A percentile compares a stretch with the other conserved stretches of the same genome.
Conservation (phyloP, 1,140 invertebrate species). For the Oscheius sp. region DNA sequence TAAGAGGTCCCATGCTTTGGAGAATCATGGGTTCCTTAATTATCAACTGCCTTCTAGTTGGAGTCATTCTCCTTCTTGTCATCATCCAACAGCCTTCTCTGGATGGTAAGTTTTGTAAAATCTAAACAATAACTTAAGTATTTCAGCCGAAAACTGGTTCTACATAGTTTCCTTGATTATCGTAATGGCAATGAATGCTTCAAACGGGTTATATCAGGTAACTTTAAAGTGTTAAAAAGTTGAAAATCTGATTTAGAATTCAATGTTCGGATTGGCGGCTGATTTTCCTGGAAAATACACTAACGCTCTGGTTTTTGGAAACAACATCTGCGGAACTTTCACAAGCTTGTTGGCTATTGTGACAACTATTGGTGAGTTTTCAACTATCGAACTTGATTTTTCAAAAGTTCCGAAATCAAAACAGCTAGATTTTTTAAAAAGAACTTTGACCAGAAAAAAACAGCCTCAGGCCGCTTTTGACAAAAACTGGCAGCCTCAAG, state of each 20-base stretch:
- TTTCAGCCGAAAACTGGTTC: conserved; percentile 28
- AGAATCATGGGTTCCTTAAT: conserved; percentile 19
- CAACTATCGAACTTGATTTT: too few relatives aligned
- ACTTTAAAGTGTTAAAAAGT: background rate
- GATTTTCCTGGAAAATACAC: conserved; percentile 27
- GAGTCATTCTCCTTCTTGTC: conserved; percentile 13
- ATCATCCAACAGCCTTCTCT: conserved; percentile 2
- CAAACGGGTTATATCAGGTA: conserved; percentile 25
- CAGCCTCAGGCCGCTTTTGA: too few relatives aligned
- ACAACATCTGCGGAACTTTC: conserved; percentile 35
- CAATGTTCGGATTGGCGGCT: conserved; percentile 26
- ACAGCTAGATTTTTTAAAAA: too few relatives aligned
- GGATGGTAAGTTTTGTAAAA: conserved; percentile 6
- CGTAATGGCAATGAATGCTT: conserved; percentile 22
- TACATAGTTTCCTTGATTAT: conserved; percentile 23
- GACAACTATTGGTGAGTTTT: conserved; percentile 9
- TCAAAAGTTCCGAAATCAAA: too few relatives aligned
- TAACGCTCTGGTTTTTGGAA: conserved; percentile 32
- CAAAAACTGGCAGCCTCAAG: too few relatives aligned
- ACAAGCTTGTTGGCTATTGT: conserved; percentile 26
- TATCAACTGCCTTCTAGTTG: conserved; percentile 20
- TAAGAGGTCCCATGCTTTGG: conserved; percentile 10
- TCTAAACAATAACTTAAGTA: background rate
- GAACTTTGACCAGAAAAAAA: too few relatives aligned
- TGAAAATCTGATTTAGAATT: conserved; percentile 10